phyloP scores from a whole-genome alignment of 2,888 invertebrate genomes.

The Halocaridina rubra region DNA sequence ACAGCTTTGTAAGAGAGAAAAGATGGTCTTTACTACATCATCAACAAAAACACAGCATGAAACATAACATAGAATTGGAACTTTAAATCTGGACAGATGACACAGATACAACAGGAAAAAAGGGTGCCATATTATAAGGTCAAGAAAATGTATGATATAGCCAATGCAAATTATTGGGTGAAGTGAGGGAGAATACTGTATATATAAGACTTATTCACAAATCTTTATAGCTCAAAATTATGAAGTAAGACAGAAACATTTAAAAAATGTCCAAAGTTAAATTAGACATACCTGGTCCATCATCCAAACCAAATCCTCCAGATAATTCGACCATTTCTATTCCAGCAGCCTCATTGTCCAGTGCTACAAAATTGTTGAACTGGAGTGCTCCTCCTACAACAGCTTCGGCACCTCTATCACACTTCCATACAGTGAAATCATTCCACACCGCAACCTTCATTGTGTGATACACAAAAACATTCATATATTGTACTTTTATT shows the following conservation, averaged over 20 bases:
- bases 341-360: constrained; percentile 49
- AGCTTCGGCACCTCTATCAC: constrained; percentile 57
- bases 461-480: not conserved
- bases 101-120: too few relatives aligned
- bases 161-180: too few relatives aligned
- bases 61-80: too few relatives aligned
- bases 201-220: too few relatives aligned
- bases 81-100: too few relatives aligned
- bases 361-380: constrained; percentile 46
- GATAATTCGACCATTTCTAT: constrained; percentile 47
- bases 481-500: too few relatives aligned
- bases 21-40: too few relatives aligned
- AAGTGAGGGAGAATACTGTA: too few relatives aligned
- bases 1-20: constrained; percentile 6
- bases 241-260: not conserved
- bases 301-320: constrained; percentile 26
- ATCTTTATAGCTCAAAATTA: too few relatives aligned
- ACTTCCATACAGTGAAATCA: constrained; percentile 46
- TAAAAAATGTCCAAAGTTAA: not conserved
- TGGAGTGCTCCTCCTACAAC: constrained; percentile 43
- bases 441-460: constrained; percentile 36
- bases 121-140: too few relatives aligned
- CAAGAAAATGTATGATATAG: too few relatives aligned
- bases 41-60: too few relatives aligned
- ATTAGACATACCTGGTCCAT: constrained; percentile 43